Percentiles rank a stretch among this genome's conserved stretches.
Evolutionary conservation across 2,888 invertebrate species (phyloP).

Genomic region (Trisateles emortualis): DNA sequence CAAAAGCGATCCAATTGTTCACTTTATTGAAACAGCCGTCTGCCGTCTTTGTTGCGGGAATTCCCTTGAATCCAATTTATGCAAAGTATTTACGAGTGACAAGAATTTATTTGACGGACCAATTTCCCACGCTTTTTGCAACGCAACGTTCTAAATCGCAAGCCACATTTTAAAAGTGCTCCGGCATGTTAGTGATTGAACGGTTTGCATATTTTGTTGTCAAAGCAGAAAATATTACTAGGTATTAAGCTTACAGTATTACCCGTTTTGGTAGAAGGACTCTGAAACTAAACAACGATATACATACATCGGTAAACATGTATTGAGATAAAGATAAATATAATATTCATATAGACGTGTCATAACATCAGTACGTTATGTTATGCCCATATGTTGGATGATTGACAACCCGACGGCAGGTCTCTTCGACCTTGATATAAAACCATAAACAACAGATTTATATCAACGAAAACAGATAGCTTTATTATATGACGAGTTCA

Average conservation of each 20-base stretch:
- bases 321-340: conserved; percentile 1
- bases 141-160: conserved; percentile 54
- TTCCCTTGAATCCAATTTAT: conserved; percentile 79
- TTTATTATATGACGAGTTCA: too few species aligned
- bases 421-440: too few species aligned
- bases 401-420: too few species aligned
- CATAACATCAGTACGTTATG: too few species aligned
- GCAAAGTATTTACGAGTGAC: conserved; percentile 83
- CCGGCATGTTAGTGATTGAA: conserved; percentile 60
- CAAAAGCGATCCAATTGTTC: conserved; percentile 80
- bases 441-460: too few species aligned
- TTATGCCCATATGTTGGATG: too few species aligned
- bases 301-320: conserved; percentile 31
- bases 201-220: conserved; percentile 55
- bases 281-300: background rate
- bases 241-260: too few species aligned
- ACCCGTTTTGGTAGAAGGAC: too few species aligned
- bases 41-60: conserved; percentile 79
- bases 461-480: too few species aligned
- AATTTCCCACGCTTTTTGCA: too few species aligned
- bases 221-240: conserved; percentile 36
- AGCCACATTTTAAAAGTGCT: conserved; percentile 63
- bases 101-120: conserved; percentile 81
- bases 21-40: conserved; percentile 78
- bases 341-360: too few species aligned